A percentile compares a stretch with the other conserved stretches of the same genome.
Evolutionary conservation across 2,888 invertebrate genomes (phyloP).

Genomic region (Eulithis prunata): DNA sequence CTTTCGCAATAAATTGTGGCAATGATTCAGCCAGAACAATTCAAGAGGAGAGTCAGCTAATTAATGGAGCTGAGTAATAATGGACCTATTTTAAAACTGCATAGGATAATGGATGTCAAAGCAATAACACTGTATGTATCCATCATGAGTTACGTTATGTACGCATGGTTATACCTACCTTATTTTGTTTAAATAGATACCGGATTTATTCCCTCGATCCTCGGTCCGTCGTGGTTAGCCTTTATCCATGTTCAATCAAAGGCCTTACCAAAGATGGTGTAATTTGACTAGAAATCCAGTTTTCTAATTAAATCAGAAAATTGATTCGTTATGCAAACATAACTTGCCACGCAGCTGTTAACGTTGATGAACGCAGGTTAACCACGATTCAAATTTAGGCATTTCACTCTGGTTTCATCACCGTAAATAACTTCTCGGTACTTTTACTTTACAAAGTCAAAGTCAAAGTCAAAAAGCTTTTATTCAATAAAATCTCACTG

Average conservation of each 20-base stretch:
- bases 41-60: conserved; percentile 33
- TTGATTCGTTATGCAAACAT: conserved; percentile 30
- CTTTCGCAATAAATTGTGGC: conserved; percentile 43
- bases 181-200: background rate
- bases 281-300: conserved; percentile 26
- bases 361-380: conserved; percentile 18
- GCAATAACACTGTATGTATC: background rate
- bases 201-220: background rate
- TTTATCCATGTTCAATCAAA: background rate
- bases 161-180: background rate
- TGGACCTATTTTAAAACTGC: conserved; percentile 23
- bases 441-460: conserved; percentile 27
- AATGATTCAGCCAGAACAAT: conserved; percentile 43
- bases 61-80: conserved; percentile 34
- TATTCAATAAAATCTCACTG: too few relatives aligned
- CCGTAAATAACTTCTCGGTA: conserved; percentile 12
- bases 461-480: too few relatives aligned
- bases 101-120: conserved; percentile 8
- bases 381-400: conserved; percentile 19
- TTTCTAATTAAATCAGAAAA: conserved; percentile 31
- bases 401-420: conserved; percentile 12
- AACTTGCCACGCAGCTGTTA: conserved; percentile 12
- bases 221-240: background rate
- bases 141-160: background rate
- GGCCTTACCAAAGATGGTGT: background rate